A percentile compares a stretch with the other conserved stretches of the same genome.
phyloP scores from a whole-genome alignment of 1,140 invertebrate genomes.

The Rhyacophila brunnea region DNA sequence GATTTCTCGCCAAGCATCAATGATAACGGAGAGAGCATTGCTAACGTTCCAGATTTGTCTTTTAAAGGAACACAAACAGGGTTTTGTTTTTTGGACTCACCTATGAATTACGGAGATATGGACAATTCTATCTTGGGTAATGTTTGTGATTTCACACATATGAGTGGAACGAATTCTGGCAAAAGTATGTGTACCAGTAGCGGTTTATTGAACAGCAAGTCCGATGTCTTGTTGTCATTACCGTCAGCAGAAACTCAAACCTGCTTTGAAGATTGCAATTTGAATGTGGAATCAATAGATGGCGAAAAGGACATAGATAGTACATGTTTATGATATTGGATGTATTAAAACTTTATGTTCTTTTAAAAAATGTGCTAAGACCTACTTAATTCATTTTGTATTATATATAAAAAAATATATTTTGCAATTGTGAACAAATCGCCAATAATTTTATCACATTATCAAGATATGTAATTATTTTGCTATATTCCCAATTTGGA shows the following conservation, averaged over 20 bases:
- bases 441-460: no score
- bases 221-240: conserved; percentile 17
- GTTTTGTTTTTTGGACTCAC: conserved; percentile 10
- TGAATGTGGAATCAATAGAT: no score
- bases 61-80: conserved; percentile 21
- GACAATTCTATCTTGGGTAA: neutral
- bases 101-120: neutral
- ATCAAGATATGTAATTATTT: no score
- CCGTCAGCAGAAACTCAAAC: conserved; percentile 20
- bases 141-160: neutral
- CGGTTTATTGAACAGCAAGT: conserved; percentile 17
- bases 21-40: neutral
- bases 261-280: neutral
- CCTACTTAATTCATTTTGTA: no score
- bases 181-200: conserved; percentile 2
- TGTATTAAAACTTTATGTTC: no score
- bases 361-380: no score
- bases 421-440: no score
- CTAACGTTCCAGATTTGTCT: neutral
- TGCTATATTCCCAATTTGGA: no score
- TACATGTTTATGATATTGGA: no score
- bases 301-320: no score
- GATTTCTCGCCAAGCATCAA: neutral
- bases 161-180: neutral
- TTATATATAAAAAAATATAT: no score